Conservation (phyloP, 2,113 vertebrate species). For the Monarcha castaneiventris region DNA sequence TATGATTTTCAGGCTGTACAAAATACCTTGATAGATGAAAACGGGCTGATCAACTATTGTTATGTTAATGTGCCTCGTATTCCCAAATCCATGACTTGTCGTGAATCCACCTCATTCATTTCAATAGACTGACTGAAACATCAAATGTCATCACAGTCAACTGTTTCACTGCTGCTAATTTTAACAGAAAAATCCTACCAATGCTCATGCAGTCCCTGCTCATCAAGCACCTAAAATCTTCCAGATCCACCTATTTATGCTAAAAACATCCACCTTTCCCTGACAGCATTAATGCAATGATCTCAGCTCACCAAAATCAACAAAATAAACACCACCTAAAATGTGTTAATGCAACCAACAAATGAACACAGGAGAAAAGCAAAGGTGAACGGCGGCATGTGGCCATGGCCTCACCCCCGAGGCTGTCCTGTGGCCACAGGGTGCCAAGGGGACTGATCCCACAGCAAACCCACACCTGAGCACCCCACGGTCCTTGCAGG, state of each 20-base stretch:
- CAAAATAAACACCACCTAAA: not conserved
- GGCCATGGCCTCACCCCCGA: not conserved
- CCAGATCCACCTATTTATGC: not conserved
- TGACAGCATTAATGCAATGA: rapidly evolving
- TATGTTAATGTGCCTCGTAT: not conserved
- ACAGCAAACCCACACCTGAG: not conserved
- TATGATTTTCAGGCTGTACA: not conserved
- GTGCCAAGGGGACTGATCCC: not conserved
- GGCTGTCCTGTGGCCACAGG: not conserved
- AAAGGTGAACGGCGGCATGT: not conserved
- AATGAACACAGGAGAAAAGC: not conserved
- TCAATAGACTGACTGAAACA: not conserved
- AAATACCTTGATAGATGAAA: not conserved
- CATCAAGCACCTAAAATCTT: not conserved
- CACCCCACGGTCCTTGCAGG: not conserved
- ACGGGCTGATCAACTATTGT: not conserved
- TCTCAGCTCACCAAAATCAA: not conserved
- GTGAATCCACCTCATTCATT: not conserved
- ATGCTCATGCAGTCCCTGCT: not conserved
- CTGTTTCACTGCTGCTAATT: not conserved
- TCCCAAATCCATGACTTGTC: not conserved
- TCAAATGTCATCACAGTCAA: not conserved
- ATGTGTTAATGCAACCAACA: not conserved
- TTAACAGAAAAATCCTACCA: not conserved
- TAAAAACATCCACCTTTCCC: not conserved